Conservation (phyloP, 1,140 invertebrate species). For the Lordiphosa mommai region DNA sequence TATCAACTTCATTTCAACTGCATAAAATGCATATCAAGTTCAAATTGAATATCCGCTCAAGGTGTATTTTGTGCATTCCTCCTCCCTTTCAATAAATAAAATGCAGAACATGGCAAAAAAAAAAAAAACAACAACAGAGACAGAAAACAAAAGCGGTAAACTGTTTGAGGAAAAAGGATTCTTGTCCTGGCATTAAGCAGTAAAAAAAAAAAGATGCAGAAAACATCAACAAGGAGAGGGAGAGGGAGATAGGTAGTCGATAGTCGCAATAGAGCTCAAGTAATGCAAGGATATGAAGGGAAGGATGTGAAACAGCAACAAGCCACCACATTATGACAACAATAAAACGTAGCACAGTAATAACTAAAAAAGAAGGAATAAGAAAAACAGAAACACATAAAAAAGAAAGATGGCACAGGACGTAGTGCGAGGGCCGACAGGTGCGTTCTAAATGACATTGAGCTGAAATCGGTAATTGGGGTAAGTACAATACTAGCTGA, state of each 20-base stretch:
- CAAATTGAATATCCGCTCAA: slow-evolving; percentile 66
- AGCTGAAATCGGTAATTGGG: neutral
- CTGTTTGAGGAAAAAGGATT: neutral
- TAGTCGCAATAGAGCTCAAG: slow-evolving; percentile 44
- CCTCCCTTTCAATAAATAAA: slow-evolving; percentile 17
- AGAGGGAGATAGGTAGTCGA: slow-evolving; percentile 20
- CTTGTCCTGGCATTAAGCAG: slow-evolving; percentile 40
- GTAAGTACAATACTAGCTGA: too few relatives aligned
- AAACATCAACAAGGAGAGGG: neutral
- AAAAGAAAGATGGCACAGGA: too few relatives aligned
- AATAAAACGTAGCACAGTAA: slow-evolving; percentile 56
- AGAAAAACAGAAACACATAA: slow-evolving; percentile 5
- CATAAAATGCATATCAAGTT: slow-evolving; percentile 57
- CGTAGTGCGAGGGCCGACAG: too few relatives aligned
- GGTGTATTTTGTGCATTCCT: too few relatives aligned
- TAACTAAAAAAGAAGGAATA: slow-evolving; percentile 22
- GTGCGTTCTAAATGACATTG: neutral
- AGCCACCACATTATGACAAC: slow-evolving; percentile 71
- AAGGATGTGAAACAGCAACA: slow-evolving; percentile 32
- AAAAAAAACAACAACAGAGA: slow-evolving; percentile 7
- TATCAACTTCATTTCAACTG: slow-evolving; percentile 10
- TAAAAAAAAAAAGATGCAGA: slow-evolving; percentile 33
- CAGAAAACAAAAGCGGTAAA: neutral
- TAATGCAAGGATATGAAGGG: slow-evolving; percentile 16
- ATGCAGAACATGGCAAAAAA: slow-evolving; percentile 4